These are phyloP conservation scores for Cantharis nigra DNA, from an alignment of 2,888 invertebrate species.

Conservation along the genomic window DNA sequence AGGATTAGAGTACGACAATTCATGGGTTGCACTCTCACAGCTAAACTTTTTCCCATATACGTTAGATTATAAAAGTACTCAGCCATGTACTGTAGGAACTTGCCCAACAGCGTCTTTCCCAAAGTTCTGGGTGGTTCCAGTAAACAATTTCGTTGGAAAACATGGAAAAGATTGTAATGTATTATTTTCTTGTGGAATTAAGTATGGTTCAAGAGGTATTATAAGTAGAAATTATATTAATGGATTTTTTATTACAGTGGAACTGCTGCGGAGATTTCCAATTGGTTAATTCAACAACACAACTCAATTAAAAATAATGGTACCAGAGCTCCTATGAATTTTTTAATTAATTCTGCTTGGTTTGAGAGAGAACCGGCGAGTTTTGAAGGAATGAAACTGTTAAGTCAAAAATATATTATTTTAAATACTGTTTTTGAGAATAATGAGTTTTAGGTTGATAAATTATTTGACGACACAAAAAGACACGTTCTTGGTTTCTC, in stretches of 20 bases:
- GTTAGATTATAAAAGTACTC: constrained; percentile 62
- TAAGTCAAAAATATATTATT: not conserved
- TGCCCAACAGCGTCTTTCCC: constrained; percentile 64
- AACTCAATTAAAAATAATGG: constrained; percentile 48
- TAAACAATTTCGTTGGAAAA: constrained; percentile 61
- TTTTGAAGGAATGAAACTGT: constrained; percentile 5
- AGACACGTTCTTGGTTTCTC: constrained; percentile 55
- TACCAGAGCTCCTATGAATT: constrained; percentile 57
- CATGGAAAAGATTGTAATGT: constrained; percentile 60
- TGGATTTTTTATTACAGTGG: not conserved
- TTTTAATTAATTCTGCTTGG: constrained; percentile 59
- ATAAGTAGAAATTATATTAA: not conserved
- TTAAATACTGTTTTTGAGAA: not conserved
- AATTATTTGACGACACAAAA: constrained; percentile 42
- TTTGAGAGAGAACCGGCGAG: constrained; percentile 40
- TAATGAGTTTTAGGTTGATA: constrained; percentile 43
- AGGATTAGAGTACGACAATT: constrained; percentile 64
- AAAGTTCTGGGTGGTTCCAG: constrained; percentile 70
- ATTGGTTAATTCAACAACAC: constrained; percentile 57
- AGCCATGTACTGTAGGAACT: constrained; percentile 61
- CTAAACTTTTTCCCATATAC: constrained; percentile 72
- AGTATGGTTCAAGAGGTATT: constrained; percentile 49
- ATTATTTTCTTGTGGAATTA: constrained; percentile 59
- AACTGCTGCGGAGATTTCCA: constrained; percentile 43
- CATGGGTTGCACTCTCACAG: constrained; percentile 61